Evolutionary conservation across 2,888 invertebrate species (phyloP), one percentile per base, ranked within the genome.

Genomic region (Phlogophora meticulosa): DNA sequence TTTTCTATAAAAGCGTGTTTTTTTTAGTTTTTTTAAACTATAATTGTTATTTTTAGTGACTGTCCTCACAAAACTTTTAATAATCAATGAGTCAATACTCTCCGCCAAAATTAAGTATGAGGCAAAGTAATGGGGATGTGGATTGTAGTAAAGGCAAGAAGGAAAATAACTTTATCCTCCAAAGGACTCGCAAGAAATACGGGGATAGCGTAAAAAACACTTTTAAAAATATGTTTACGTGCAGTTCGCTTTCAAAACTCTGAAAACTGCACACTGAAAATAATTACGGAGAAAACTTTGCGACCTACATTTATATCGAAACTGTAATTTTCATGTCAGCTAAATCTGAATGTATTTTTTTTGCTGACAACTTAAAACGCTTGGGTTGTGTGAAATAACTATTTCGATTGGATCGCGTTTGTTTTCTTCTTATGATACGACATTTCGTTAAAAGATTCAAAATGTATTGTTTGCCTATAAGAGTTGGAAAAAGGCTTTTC

Each of bases 211-310:
- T 20, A 24, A 38, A 59, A 49, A 40, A 57, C 13, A 20, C 20
- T 1, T 3, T 48, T 9, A 60, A 64, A 72, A 69, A 49, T 34
- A 38, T 61, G 13, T 51, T 60, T 34, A 43, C 40, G 60, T 53
- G 13, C 70, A 66, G 45, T 43, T 57, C n/a, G 17, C 34, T 45
- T 73, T 64, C 11, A 64, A 69, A 61, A 36, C 32, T 43, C 32
- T 59, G 20, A 70, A 78, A 74, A 70, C 55, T 74, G 66, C 81
- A 73, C 57, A 68, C 78, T 68, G 52, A 81, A 81, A 78, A 80
- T 80, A 78, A 80, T 81, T 78, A 78, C 57, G 64, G 61, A 40
- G 56, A 61, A 65, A 70, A 64, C 36, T 65, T 32, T 61, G 51
- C 74, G 71, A 80, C 79, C 78, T 66, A 74, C 51, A 79, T 80